Percentiles rank a stretch among this genome's conserved stretches.
Conservation (phyloP, 2,797 vertebrate genomes). For the Bufotes viridis region DNA sequence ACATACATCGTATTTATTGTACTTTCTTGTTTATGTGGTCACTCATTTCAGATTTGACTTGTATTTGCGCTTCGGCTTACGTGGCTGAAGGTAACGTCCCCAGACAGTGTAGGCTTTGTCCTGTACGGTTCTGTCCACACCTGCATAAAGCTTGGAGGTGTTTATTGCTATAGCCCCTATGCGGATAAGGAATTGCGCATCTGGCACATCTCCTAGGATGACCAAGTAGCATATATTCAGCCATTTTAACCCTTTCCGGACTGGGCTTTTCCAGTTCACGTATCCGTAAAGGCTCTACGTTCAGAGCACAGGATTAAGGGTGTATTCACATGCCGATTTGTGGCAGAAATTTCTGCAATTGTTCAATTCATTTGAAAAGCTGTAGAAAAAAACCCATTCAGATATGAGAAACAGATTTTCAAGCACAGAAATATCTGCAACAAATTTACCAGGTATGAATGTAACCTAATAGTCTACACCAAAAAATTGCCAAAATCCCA, state of each 20-base stretch:
- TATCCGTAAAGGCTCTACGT: background rate
- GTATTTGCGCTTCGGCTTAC: background rate
- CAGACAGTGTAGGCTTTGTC: background rate
- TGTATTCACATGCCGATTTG: too few relatives aligned
- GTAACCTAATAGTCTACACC: too few relatives aligned
- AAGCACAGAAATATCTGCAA: too few relatives aligned
- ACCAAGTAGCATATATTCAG: background rate
- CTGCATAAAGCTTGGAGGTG: too few relatives aligned
- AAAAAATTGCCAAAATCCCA: too few relatives aligned
- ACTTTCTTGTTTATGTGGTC: background rate
- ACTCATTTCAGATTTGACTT: background rate
- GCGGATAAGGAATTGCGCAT: too few relatives aligned
- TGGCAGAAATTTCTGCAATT: too few relatives aligned
- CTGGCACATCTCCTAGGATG: background rate
- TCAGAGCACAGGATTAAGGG: background rate
- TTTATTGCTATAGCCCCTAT: too few relatives aligned
- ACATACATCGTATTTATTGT: background rate
- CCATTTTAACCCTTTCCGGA: background rate
- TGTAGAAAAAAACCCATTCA: too few relatives aligned
- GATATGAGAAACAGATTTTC: too few relatives aligned
- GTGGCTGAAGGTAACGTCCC: background rate
- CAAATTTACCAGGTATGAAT: too few relatives aligned
- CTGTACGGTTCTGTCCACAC: background rate
- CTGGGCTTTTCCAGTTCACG: background rate
- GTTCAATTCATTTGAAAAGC: too few relatives aligned